Conservation (phyloP, 2,113 vertebrate genomes). For the Hippocampus mohnikei region DNA sequence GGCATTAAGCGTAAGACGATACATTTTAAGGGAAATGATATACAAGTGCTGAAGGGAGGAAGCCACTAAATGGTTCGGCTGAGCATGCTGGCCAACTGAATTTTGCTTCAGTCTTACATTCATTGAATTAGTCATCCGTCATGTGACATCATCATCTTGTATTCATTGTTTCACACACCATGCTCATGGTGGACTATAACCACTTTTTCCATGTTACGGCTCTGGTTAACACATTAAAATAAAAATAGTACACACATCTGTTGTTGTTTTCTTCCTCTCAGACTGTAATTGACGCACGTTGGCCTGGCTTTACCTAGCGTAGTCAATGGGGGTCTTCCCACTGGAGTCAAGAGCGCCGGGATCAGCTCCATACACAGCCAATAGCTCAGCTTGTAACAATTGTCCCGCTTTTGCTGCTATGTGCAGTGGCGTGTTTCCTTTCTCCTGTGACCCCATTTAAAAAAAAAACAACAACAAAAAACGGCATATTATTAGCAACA, state of each 20-base stretch:
- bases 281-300: background rate
- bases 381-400: constrained; percentile 86
- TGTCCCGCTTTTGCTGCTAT: constrained; percentile 98
- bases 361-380: constrained; percentile 94
- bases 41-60: no score
- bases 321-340: constrained; percentile 92
- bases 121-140: constrained; percentile 25
- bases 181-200: constrained; percentile 7
- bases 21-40: background rate
- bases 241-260: background rate
- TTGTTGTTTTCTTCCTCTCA: background rate
- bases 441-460: constrained; percentile 76
- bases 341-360: constrained; percentile 89
- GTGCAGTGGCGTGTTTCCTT: constrained; percentile 92
- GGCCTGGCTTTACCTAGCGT: constrained; percentile 79
- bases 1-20: background rate
- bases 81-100: background rate
- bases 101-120: constrained; percentile 4
- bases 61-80: background rate
- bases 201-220: background rate
- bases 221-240: background rate
- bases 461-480: background rate
- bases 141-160: constrained; percentile 11
- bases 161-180: constrained; percentile 18
- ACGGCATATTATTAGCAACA: background rate